Base-by-base conservation (phyloP, 2,888 invertebrate genomes). In the Trichacis sp. region DNA sequence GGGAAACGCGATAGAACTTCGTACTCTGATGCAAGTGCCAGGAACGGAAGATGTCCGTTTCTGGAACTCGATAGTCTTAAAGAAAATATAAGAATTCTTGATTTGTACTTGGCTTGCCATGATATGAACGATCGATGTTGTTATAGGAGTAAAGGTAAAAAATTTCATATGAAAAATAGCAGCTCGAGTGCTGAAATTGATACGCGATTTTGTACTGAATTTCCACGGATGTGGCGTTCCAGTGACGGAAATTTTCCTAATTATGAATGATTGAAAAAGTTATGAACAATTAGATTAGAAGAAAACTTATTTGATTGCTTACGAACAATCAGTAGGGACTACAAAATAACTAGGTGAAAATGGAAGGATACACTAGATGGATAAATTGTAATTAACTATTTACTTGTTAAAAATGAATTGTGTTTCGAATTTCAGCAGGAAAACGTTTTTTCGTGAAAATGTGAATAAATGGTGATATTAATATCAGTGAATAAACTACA, bases 41-140 rank as follows among this genome's bases (percentile, higher is more conserved):
- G 48, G 24, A 43, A 50, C 45, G 33, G 47, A 3, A 56, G 56
- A 5, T 73, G 75, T 38, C 68, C 72, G 1, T 76, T 72, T 48
- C 77, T 75, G 57, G 80, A 84, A 36, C 42, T 78, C 1, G 74
- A 78, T 2, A 76, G 74, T 45, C 72, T 82, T 0, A 78, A 74
- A 62, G 79, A 82, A 38, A 76, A 79, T 15, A 78, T 82, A 33
- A 76, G 71, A 36, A 70, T 74, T 4, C 62, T 83, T 1, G 82
- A 83, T 40, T 70, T 71, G 0, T 81, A 79, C 43, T 51, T 84
- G 3, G 77, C 77, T 0, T 70, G 64, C 33, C 68, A 70, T 8
- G 68, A 36, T 4, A 52, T 43, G n/a, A 30, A 17, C 5, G 70
- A 67, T 50, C 70, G 71, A 11, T 64, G 69, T 15, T 65, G 72